Evolutionary conservation across 1,140 invertebrate species (phyloP).

Genomic region (Phymastichus coffea): DNA sequence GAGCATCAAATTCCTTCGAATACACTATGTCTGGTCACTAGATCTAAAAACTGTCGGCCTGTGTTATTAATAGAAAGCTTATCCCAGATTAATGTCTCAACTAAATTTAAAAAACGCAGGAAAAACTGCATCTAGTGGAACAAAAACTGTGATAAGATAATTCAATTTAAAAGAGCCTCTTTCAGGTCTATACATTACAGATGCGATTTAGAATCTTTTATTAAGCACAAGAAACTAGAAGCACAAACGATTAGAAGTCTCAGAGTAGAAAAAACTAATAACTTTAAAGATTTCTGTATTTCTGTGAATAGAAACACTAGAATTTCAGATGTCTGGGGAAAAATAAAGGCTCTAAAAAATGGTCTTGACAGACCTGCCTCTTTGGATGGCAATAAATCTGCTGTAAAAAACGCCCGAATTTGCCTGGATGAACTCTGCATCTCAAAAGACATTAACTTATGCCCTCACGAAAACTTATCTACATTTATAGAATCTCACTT

Average conservation of each 20-base stretch:
- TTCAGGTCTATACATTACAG: not conserved
- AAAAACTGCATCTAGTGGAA: not conserved
- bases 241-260: not conserved
- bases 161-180: not conserved
- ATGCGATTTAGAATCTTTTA: not conserved
- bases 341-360: not conserved
- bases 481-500: not conserved
- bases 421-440: not conserved
- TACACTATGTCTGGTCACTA: no score
- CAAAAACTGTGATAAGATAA: not conserved
- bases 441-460: not conserved
- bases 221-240: not conserved
- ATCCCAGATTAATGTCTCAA: constrained; percentile 4
- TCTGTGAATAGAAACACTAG: not conserved
- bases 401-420: not conserved
- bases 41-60: no score
- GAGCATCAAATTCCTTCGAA: no score
- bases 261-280: not conserved
- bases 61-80: no score
- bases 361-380: not conserved
- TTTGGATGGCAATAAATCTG: not conserved
- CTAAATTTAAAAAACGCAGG: not conserved
- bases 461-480: no score
- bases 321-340: not conserved
- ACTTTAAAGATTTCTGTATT: not conserved